A percentile compares a stretch with the other conserved stretches of the same genome.
Conservation (phyloP, 2,888 invertebrate species). For the Colletes collaris region DNA sequence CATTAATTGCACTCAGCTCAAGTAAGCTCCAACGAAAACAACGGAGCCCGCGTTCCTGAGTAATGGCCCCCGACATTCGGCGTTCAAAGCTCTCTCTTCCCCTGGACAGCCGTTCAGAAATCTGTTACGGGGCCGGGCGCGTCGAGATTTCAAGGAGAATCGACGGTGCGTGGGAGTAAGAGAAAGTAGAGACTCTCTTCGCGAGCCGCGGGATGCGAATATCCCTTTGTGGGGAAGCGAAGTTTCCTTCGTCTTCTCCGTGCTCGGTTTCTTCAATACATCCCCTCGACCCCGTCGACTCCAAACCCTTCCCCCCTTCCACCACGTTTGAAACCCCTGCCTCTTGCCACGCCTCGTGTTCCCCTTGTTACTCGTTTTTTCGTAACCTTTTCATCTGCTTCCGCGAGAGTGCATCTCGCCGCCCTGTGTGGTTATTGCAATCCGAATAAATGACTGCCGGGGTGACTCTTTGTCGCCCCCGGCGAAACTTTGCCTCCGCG, state of each 20-base stretch:
- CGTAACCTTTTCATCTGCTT: constrained; percentile 60
- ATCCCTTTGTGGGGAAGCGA: constrained; percentile 36
- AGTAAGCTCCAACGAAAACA: constrained; percentile 21
- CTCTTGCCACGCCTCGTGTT: not conserved
- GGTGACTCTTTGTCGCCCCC: constrained; percentile 42
- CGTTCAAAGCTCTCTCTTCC: constrained; percentile 21
- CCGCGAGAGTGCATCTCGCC: constrained; percentile 48
- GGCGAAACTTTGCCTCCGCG: not conserved
- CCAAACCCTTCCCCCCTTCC: not conserved
- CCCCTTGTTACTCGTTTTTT: constrained; percentile 41
- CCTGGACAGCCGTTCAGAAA: constrained; percentile 24
- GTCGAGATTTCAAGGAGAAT: constrained; percentile 52
- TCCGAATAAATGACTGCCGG: constrained; percentile 60
- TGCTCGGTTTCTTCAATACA: constrained; percentile 19
- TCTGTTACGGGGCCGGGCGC: constrained; percentile 22
- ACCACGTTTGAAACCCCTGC: not conserved
- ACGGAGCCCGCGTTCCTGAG: constrained; percentile 26
- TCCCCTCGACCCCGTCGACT: not conserved
- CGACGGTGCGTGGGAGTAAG: constrained; percentile 37
- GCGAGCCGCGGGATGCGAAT: constrained; percentile 38
- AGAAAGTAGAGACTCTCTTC: constrained; percentile 6
- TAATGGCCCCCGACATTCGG: constrained; percentile 23
- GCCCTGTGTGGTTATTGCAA: constrained; percentile 49
- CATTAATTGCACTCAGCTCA: constrained; percentile 26
- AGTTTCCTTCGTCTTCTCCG: constrained; percentile 35